Base-by-base conservation (phyloP, 2,888 invertebrate species). In the Caenorhabditis virilis region DNA sequence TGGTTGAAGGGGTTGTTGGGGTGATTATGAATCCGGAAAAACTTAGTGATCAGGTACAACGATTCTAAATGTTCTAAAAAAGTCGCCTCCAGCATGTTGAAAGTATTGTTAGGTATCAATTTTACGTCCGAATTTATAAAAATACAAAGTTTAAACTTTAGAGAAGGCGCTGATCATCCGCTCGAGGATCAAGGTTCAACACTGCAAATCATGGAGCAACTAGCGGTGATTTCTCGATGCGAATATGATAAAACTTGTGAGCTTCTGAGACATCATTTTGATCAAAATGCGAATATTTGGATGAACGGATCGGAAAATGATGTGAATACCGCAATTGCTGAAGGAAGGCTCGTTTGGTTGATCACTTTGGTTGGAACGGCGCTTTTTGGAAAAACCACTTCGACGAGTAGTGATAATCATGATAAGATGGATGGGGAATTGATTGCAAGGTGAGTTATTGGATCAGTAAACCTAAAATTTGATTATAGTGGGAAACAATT, bases 401-500 rank as follows among this genome's bases (percentile, higher is more conserved):
- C 94, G 78, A 93, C 91, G 84, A 91, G 91, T 49, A 93, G 91
- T 83, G 97, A 95, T 77, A 95, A 95, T 79, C 93, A 95, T 84
- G 97, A 98, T 85, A 91, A 92, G 9, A 93, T 95, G 93, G 98
- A 98, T 86, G 97, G 95, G 0, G 95, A 98, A 86, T 87, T 98
- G 55, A 93, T 95, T 27, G 93, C 94, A 85, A 87, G 94, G 84
- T 94, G 84, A 55, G 22, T 5, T 20, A 20, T 20, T 39, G 7
- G 7, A 4, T 75, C 15, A 18, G 27, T 6, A 9, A 13, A 18
- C 16, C 22, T 18, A 42, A 42, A 20, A 18, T 9, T 23, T 16
- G 18, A 11, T 22, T 22, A 5, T 9, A 36, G n/a, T n/a, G n/a
- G n/a, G n/a, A n/a, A n/a, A n/a, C n/a, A n/a, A n/a, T n/a, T n/a